These are phyloP conservation scores for Neogale vison DNA, from an alignment of 2,113 vertebrate species.

Conservation along the genomic window DNA sequence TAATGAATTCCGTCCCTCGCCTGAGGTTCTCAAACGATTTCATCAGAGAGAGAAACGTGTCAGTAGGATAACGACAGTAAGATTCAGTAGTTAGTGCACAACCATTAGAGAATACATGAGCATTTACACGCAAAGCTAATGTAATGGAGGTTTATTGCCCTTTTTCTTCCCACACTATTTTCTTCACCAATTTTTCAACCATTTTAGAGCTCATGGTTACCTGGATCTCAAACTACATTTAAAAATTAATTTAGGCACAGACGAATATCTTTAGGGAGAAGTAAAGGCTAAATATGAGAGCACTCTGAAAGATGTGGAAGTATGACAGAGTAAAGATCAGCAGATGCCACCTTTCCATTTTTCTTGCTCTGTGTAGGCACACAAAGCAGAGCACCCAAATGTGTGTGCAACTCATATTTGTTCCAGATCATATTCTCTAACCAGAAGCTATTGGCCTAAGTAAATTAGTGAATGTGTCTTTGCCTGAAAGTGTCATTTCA, in stretches of 20 bases:
- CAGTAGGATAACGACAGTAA: slow-evolving; percentile 13
- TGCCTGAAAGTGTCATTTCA: slow-evolving; percentile 1
- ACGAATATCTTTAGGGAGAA: not conserved
- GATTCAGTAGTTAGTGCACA: slow-evolving; percentile 31
- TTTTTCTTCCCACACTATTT: not conserved
- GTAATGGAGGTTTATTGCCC: not conserved
- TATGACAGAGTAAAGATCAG: not conserved
- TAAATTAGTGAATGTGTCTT: not conserved
- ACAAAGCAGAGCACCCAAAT: not conserved
- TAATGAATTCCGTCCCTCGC: slow-evolving; percentile 40
- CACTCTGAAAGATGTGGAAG: not conserved
- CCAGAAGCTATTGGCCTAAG: not conserved
- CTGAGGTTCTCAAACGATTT: not conserved
- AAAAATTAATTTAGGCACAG: slow-evolving; percentile 28
- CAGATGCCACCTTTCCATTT: not conserved
- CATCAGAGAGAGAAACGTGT: slow-evolving; percentile 24
- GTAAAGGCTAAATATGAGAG: not conserved
- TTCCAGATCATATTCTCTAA: not conserved
- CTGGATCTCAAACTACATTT: not conserved
- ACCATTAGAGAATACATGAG: not conserved
- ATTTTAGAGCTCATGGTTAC: not conserved
- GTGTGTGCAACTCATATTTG: not conserved
- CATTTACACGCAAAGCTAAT: not conserved
- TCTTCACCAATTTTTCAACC: slow-evolving; percentile 26
- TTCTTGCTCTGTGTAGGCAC: not conserved